Evolutionary conservation across 2,797 vertebrate genomes (phyloP), one percentile per base, ranked within the genome.

Genomic region (Ambastaia sidthimunki): DNA sequence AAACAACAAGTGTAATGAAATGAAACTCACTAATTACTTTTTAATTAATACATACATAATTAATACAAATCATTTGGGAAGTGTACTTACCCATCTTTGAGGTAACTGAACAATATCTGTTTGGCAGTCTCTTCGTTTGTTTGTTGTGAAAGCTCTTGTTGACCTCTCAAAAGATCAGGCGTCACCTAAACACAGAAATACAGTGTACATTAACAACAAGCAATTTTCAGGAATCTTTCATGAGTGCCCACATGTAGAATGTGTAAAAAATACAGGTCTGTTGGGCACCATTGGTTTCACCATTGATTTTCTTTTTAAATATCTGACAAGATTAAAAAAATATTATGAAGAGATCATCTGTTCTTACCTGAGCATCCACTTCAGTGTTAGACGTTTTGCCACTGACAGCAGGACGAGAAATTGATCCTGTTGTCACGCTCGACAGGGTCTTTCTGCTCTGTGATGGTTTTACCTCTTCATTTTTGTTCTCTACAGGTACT

Each of bases 51-150:
- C 6, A 55, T 7, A 48, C 13, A 57, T 21, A 11, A 21, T 57
- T 10, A 10, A 21, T 23, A 57, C 4, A 25, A 55, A 55, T 23
- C 0, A 67, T 44, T 25, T 28, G 62, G 5, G 21, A 71, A 65
- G 31, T 25, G 21, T 68, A 91, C 93, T 91, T 74, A 99, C 98
- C 98, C 98, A 85, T 98, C 96, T 89, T 97, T 98, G 28, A 99
- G 95, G 89, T 98, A 99, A 94, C 91, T 98, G 86, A 96, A 99
- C 86, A 99, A 93, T 87, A 99, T 98, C 86, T 97, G 98, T 89
- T 98, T 99, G 71, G 98, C 98, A 0, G 97, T 99, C 91, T 99
- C 98, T 88, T 99, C 98, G 4, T 96, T 94, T 12, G 96, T 97
- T 93, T 98, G 96, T 84, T 97, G 96, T 71, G 95, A 94, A 90